These are phyloP conservation scores for Proisotoma minuta DNA, from an alignment of 2,888 invertebrate species.

Conservation along the genomic window DNA sequence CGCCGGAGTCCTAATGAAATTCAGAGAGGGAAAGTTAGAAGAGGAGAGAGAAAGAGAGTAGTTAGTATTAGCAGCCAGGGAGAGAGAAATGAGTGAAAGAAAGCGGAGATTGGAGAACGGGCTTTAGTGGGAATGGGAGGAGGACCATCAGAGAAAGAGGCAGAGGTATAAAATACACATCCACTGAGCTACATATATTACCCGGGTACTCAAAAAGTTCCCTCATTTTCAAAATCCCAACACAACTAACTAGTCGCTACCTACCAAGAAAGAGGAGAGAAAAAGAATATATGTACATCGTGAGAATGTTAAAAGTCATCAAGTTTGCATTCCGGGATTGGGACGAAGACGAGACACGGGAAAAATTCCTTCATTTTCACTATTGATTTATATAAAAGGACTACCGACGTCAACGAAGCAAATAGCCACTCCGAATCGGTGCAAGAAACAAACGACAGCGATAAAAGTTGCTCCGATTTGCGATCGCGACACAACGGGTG, in stretches of 20 bases:
- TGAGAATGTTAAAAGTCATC: constrained; percentile 32
- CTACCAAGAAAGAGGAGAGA: background rate
- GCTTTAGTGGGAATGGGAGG: constrained; percentile 22
- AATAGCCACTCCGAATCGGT: constrained; percentile 47
- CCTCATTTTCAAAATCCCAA: background rate
- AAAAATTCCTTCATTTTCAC: constrained; percentile 48
- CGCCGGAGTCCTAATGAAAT: constrained; percentile 4
- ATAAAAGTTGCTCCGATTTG: constrained; percentile 48
- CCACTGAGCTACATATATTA: background rate
- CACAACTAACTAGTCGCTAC: background rate
- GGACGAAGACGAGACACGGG: constrained; percentile 40
- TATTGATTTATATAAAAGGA: constrained; percentile 47
- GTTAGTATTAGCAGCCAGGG: constrained; percentile 7
- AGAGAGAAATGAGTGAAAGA: constrained; percentile 9
- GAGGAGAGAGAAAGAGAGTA: constrained; percentile 14
- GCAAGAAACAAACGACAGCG: constrained; percentile 47
- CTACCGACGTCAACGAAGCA: constrained; percentile 46
- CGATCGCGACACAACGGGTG: constrained; percentile 48
- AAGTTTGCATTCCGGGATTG: constrained; percentile 40
- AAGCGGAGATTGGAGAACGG: constrained; percentile 10
- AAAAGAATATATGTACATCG: background rate
- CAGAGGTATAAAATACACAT: no score
- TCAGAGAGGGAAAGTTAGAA: constrained; percentile 6
- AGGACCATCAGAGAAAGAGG: background rate
- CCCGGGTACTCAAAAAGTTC: background rate